A percentile compares a stretch with the other conserved stretches of the same genome.
Evolutionary conservation across 2,797 vertebrate species (phyloP).

Genomic region (Sylvilagus floridanus): DNA sequence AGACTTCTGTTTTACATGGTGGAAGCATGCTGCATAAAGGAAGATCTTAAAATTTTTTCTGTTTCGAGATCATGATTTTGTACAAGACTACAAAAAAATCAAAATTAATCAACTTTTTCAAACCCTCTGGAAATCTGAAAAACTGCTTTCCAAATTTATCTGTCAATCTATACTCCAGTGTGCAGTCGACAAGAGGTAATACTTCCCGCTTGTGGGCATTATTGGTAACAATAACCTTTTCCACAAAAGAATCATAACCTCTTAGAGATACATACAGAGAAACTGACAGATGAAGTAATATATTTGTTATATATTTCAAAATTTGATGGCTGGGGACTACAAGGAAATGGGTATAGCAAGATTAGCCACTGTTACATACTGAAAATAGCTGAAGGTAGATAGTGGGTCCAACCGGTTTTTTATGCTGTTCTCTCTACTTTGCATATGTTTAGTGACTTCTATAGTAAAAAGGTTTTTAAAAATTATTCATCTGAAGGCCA

Average conservation of each 20-base stretch:
- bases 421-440: not conserved
- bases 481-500: not conserved
- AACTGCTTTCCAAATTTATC: constrained; percentile 6
- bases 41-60: not conserved
- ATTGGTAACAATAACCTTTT: constrained; percentile 32
- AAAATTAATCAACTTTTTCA: constrained; percentile 8
- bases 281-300: not conserved
- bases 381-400: not conserved
- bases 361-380: not conserved
- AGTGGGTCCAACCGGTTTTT: not conserved
- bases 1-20: constrained; percentile 22
- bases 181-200: not conserved
- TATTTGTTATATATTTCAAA: not conserved
- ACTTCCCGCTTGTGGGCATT: not conserved
- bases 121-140: constrained; percentile 36
- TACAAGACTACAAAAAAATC: not conserved
- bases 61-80: not conserved
- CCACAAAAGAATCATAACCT: not conserved
- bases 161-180: not conserved
- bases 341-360: not conserved
- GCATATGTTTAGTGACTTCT: not conserved
- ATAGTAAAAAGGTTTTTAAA: constrained; percentile 15
- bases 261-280: not conserved
- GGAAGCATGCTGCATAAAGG: not conserved
- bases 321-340: not conserved